These are phyloP conservation scores for Scytalopus superciliaris DNA, from an alignment of 2,113 vertebrate genomes.

Conservation along the genomic window DNA sequence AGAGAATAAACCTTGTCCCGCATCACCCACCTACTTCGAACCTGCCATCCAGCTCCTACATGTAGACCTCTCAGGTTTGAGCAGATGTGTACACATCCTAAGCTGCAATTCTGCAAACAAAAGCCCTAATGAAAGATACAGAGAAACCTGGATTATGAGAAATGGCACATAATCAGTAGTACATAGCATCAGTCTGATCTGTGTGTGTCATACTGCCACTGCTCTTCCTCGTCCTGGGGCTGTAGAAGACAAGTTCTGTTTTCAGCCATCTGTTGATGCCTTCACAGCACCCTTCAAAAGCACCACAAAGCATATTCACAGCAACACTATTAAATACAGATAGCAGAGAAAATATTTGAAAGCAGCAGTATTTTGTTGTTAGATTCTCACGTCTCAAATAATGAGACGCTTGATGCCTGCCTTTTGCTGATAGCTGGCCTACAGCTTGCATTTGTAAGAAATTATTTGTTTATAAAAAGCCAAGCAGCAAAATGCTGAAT, in stretches of 20 bases:
- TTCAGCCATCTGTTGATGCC: neutral
- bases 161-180: neutral
- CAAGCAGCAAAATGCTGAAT: constrained; percentile 1
- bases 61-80: neutral
- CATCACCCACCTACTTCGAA: neutral
- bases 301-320: neutral
- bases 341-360: neutral
- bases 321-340: neutral
- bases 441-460: constrained; percentile 5
- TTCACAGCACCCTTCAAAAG: neutral
- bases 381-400: neutral
- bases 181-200: neutral
- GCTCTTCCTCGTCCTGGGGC: neutral
- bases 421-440: constrained; percentile 10
- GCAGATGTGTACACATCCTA: neutral
- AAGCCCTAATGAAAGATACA: neutral
- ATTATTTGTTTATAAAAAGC: constrained; percentile 2
- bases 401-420: constrained; percentile 3
- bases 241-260: neutral
- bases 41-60: neutral
- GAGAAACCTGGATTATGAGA: neutral
- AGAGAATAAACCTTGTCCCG: neutral
- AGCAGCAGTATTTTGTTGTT: neutral
- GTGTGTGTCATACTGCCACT: neutral
- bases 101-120: neutral